Evolutionary conservation across 2,888 invertebrate species (phyloP).

Genomic region (Drosophila prostipennis): DNA sequence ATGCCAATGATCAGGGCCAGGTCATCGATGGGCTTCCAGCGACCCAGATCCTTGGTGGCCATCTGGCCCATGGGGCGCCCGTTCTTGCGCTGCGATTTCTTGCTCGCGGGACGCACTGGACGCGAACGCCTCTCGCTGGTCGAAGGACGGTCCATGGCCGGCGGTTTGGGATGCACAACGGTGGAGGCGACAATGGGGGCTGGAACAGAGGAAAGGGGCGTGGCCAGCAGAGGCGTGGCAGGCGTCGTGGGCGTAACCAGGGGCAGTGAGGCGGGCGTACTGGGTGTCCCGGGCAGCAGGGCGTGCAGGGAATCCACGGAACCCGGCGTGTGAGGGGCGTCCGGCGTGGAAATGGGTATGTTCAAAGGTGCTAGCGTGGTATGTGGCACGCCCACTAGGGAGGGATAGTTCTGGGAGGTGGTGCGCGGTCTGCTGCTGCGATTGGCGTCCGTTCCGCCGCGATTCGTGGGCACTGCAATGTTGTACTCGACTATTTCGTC

Average conservation of each 20-base stretch:
- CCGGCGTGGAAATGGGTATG: conserved; percentile 30
- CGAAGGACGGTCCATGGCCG: conserved; percentile 62
- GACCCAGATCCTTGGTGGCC: conserved; percentile 93
- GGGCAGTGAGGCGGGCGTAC: conserved; percentile 24
- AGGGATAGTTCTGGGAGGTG: conserved; percentile 84
- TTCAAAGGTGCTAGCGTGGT: conserved; percentile 26
- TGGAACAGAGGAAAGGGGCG: conserved; percentile 28
- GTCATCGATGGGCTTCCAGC: conserved; percentile 99
- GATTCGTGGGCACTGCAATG: conserved; percentile 86
- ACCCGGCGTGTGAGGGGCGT: conserved; percentile 31
- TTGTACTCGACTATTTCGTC: conserved; percentile 98
- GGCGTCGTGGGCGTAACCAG: conserved; percentile 43
- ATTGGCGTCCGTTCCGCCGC: conserved; percentile 71
- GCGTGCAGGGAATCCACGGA: conserved; percentile 30
- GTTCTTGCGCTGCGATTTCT: conserved; percentile 59
- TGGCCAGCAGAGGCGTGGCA: conserved; percentile 31
- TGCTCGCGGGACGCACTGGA: conserved; percentile 65
- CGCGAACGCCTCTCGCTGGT: conserved; percentile 65
- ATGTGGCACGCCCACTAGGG: conserved; percentile 32
- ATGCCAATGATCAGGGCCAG: conserved; percentile 96
- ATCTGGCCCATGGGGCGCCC: conserved; percentile 84
- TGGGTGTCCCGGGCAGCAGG: conserved; percentile 31
- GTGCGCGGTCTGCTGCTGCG: conserved; percentile 84
- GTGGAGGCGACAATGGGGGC: conserved; percentile 18
- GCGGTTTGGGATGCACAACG: conserved; percentile 47